Base-by-base conservation (phyloP, 2,113 vertebrate species). In the Ranitomeya imitator region DNA sequence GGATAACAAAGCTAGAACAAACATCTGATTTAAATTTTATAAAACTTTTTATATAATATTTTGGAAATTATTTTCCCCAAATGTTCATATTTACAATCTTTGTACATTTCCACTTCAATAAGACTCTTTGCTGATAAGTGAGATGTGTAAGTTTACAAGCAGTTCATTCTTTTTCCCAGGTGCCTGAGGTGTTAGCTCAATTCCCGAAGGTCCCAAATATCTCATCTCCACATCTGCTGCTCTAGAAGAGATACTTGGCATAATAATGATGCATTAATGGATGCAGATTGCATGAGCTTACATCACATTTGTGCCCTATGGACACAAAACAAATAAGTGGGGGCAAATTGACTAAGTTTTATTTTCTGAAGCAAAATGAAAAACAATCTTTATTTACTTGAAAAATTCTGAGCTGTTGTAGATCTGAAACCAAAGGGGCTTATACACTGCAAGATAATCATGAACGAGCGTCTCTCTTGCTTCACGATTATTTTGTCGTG, bases 221-320 rank as follows among this genome's bases (percentile, higher is more conserved):
- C 19, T 54, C 76, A 61, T 59, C 60, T 37, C 21, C 55, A 79
- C 77, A 87, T 52, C 60, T 87, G 78, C 63, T 55, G 60, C 78
- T 37, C 14, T 55, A 14, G 23, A 26, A 14, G n/a, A 37, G n/a
- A 60, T 26, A 45, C 51, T 14, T 15, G 69, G n/a, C 37, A 15
- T 45, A 19, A 23, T 8, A 65, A 73, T 86, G 84, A 86, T 86
- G 85, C 74, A 86, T 60, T 11, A n/a, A 52, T 14, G n/a, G 8
- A 79, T 9, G 59, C 16, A 81, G 45, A 81, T 87, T 87, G 54
- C 86, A 73, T 3, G 31, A 51, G 59, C 59, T 87, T 87, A 80
- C 86, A 87, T 87, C 86, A 87, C 78, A 73, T 4, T 54, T 81
- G 61, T 37, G 59, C 55, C 85, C 13, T 14, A 45, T 45, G 73